phyloP scores from a whole-genome alignment of 2,113 vertebrate species.

The Perca fluviatilis region DNA sequence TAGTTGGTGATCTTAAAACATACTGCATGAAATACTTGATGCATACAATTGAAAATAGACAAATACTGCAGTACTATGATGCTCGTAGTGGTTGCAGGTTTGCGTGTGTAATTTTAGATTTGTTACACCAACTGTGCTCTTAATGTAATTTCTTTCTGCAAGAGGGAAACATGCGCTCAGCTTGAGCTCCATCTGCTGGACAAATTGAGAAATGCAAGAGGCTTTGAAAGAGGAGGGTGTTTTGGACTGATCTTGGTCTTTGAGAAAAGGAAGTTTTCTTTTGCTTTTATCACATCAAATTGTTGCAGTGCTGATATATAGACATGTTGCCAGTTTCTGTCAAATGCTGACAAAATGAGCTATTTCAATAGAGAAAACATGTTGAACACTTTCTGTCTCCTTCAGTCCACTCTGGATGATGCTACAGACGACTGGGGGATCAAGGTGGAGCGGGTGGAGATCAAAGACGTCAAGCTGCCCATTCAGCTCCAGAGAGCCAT shows the following conservation, averaged over 20 bases:
- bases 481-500: slow-evolving; percentile 96
- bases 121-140: background rate
- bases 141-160: background rate
- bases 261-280: background rate
- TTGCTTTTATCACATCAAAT: background rate
- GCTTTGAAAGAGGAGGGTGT: background rate
- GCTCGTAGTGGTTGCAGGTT: background rate
- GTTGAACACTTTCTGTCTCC: background rate
- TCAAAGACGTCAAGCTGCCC: slow-evolving; percentile 96
- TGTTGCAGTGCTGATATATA: background rate
- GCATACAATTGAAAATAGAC: background rate
- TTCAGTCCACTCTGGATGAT: slow-evolving; percentile 89
- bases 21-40: background rate
- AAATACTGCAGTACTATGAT: background rate
- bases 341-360: background rate
- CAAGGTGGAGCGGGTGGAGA: slow-evolving; percentile 98
- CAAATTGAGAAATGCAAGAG: background rate
- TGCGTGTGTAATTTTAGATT: background rate
- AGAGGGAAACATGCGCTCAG: background rate
- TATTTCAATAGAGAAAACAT: background rate
- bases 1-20: background rate
- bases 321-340: background rate
- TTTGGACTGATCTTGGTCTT: background rate
- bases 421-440: slow-evolving; percentile 97
- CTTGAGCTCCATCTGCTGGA: slow-evolving; percentile 57